Percentiles rank a stretch among this genome's conserved stretches.
These are phyloP conservation scores for Onychomys arenicola DNA, from an alignment of 2,797 vertebrate genomes.

Conservation along the genomic window DNA sequence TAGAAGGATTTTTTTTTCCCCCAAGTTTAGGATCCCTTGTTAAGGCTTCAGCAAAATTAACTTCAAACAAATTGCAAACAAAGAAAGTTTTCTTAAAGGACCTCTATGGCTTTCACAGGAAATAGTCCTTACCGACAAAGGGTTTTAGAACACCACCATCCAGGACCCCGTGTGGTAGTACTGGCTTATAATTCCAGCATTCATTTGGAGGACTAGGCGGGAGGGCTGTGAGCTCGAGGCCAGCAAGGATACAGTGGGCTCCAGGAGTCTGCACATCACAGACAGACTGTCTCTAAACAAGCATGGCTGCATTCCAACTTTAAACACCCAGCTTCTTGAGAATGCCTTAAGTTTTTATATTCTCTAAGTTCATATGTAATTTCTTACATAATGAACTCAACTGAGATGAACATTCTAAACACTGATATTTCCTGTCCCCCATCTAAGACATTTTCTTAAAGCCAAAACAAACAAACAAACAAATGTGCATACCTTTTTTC, in stretches of 20 bases:
- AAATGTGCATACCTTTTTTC: slow-evolving; percentile 94
- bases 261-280: not conserved
- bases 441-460: slow-evolving; percentile 8
- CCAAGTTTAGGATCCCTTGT: not conserved
- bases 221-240: not conserved
- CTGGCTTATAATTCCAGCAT: not conserved
- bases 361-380: not conserved
- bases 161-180: not conserved
- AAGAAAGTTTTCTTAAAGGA: not conserved
- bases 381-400: not conserved
- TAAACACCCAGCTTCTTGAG: not conserved
- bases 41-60: not conserved
- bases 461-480: not conserved
- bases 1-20: not conserved
- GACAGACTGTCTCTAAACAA: not conserved
- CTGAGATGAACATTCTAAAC: not conserved
- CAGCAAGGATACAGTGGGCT: not conserved
- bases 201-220: not conserved
- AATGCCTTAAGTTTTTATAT: not conserved
- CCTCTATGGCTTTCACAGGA: slow-evolving; percentile 3
- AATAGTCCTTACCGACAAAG: not conserved
- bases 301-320: not conserved
- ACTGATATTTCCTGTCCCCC: not conserved
- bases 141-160: not conserved
- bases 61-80: not conserved